phyloP scores from a whole-genome alignment of 2,113 vertebrate species.

The Pteropus alecto region DNA sequence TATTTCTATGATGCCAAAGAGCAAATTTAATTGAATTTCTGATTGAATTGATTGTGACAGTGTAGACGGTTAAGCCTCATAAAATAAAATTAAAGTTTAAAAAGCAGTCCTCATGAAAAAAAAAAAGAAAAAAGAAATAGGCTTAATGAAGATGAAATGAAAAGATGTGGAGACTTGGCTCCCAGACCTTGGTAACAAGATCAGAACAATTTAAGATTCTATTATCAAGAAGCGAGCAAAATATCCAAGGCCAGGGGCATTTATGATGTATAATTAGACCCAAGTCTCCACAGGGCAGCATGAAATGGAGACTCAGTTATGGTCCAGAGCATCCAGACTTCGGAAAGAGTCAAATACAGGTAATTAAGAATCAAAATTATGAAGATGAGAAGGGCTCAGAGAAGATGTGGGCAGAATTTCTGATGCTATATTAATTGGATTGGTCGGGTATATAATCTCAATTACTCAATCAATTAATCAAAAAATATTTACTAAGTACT shows the following conservation, averaged over 20 bases:
- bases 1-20: constrained; percentile 41
- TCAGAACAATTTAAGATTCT: constrained; percentile 51
- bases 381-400: background rate
- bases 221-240: constrained; percentile 41
- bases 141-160: constrained; percentile 54
- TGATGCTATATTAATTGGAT: background rate
- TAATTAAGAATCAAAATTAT: background rate
- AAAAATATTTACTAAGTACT: background rate
- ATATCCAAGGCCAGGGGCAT: background rate
- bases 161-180: constrained; percentile 38
- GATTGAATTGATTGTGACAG: constrained; percentile 45
- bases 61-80: constrained; percentile 17
- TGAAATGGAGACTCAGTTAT: background rate
- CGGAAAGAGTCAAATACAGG: background rate
- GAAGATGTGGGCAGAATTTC: background rate
- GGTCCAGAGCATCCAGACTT: background rate
- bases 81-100: constrained; percentile 57
- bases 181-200: constrained; percentile 49
- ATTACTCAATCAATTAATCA: background rate
- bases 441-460: background rate
- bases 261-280: background rate
- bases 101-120: constrained; percentile 9
- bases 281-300: background rate
- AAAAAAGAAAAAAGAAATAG: background rate
- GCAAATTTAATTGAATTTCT: constrained; percentile 51